These are phyloP conservation scores for Catharus minimus DNA, from an alignment of 2,113 vertebrate genomes.

Conservation along the genomic window DNA sequence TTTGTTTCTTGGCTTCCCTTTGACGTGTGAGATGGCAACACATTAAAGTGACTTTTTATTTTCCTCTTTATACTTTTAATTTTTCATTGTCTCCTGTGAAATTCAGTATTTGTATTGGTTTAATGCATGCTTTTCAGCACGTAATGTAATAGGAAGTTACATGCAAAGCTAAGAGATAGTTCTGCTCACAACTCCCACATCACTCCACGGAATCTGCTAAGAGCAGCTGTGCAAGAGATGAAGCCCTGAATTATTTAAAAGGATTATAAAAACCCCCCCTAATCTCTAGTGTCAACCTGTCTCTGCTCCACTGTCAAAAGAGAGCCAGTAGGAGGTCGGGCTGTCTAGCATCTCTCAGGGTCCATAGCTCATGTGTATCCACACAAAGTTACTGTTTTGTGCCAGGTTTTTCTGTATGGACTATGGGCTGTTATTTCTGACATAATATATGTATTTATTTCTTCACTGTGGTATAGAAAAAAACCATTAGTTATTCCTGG, in stretches of 20 bases:
- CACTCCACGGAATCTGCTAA: not conserved
- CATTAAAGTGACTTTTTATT: not conserved
- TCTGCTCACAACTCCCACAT: not conserved
- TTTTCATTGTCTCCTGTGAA: not conserved
- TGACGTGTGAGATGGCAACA: not conserved
- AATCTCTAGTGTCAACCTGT: not conserved
- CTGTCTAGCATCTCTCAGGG: not conserved
- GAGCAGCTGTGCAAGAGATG: not conserved
- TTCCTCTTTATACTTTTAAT: not conserved
- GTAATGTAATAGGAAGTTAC: not conserved
- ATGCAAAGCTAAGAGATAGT: not conserved
- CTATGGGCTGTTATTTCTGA: not conserved
- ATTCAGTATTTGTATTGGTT: not conserved
- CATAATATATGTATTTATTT: not conserved
- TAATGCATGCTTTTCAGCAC: not conserved
- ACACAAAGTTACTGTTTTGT: accelerated
- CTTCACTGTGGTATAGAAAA: not conserved
- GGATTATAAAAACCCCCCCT: not conserved
- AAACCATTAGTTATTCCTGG: not conserved
- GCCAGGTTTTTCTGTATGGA: not conserved
- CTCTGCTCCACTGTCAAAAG: not conserved
- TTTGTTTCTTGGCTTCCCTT: not conserved
- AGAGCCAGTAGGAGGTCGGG: not conserved
- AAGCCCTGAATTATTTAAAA: slow-evolving; percentile 19
- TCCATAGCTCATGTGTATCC: not conserved